Base-by-base conservation (phyloP, 1,140 invertebrate species). In the Pseudoatta argentina region DNA sequence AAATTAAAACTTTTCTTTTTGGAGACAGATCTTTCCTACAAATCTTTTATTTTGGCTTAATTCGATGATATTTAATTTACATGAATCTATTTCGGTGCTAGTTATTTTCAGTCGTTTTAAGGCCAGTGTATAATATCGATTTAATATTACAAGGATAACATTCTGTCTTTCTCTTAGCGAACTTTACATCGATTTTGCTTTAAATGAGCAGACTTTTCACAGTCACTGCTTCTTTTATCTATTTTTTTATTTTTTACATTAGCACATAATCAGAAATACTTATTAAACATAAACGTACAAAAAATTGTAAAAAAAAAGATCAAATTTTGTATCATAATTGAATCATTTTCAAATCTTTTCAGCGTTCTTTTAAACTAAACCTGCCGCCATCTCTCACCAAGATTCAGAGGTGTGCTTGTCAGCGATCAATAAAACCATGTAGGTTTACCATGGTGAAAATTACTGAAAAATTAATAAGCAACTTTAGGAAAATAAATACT, bases 371-470 rank as follows among this genome's bases (percentile, higher is more conserved):
- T n/a, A 24, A 34, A 72, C 44, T 57, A 59, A 39, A 10, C 77
- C 61, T 83, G 69, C n/a, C 69, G 79, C 79, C 79, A 83, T 83
- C 79, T 83, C 79, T 83, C 69, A 83, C 44, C 16, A 48, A 34
- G 39, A 6, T 61, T 30, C 39, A 4, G 79, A 83, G 79, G 16
- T 44, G 16, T 27, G 69, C 55, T 51, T 21, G n/a, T n/a, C 39
- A 18, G 57, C n/a, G 69, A 83, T 83, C 79, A 57, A 83, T 83
- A 57, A 75, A 61, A 61, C 5, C 14, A 39, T 14, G 18, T 21
- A n/a, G 67, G 6, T 82, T 59, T 61, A 44, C 10, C 55, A n/a
- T 48, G 7, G 39, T 16, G 4, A 61, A 73, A 61, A 21, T 12
- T 16, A 12, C 12, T 21, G 16, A 12, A 59, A 34, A 55, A 12